A percentile compares a stretch with the other conserved stretches of the same genome.
These are phyloP conservation scores for Automeris io DNA, from an alignment of 2,888 invertebrate genomes.

Conservation along the genomic window DNA sequence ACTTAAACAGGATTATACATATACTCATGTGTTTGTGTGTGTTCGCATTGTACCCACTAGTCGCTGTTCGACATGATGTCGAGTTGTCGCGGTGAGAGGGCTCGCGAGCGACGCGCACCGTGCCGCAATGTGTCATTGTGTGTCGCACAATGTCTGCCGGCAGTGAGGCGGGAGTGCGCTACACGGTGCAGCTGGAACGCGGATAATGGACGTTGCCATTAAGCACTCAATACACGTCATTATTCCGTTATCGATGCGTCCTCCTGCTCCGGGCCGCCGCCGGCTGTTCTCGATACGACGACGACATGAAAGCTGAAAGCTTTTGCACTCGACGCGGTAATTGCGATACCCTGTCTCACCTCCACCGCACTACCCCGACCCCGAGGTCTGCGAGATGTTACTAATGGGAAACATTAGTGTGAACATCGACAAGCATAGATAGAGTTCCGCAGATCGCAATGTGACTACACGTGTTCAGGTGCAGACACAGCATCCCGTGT, in stretches of 20 bases:
- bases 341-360: background rate
- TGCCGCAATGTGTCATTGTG: background rate
- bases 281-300: constrained; percentile 1
- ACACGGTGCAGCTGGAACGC: constrained; percentile 8
- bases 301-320: constrained; percentile 4
- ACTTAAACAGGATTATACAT: background rate
- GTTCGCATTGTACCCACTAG: background rate
- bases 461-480: too few species aligned
- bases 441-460: too few species aligned
- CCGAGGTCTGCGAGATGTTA: too few species aligned
- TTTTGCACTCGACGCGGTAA: background rate
- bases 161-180: background rate
- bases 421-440: too few species aligned
- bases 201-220: constrained; percentile 10
- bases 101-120: background rate
- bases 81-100: background rate
- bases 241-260: constrained; percentile 9
- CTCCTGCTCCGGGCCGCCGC: background rate
- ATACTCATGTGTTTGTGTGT: background rate
- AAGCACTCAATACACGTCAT: constrained; percentile 11
- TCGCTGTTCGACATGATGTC: background rate
- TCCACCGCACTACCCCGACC: too few species aligned
- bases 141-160: too few species aligned
- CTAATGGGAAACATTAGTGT: too few species aligned
- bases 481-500: too few species aligned